Evolutionary conservation across 2,797 vertebrate species (phyloP), one percentile per base, ranked within the genome.

Genomic region (Sus cebifrons): DNA sequence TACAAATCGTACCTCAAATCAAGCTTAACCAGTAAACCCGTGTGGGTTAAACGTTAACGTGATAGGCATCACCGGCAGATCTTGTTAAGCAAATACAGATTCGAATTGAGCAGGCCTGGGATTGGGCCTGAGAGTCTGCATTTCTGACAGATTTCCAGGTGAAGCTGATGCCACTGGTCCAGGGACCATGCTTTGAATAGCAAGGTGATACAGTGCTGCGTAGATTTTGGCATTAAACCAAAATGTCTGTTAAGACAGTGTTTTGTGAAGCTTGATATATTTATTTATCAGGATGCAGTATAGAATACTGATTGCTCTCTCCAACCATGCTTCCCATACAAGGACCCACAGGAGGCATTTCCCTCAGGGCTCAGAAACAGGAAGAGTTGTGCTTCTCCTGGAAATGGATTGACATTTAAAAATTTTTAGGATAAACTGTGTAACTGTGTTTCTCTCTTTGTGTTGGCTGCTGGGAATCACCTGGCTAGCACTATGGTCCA

Each of bases 251-350:
- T 94, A 78, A 92, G 79, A 83, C 36, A 64, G 56, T 16, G 15
- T 95, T 93, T 56, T 81, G 8, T 92, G 75, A 83, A 78, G 64
- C 79, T 92, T 85, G 40, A 44, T 94, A 13, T 85, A 84, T 89
- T 93, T 96, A 75, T 95, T 95, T 89, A 60, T 92, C 84, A 85
- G 54, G 62, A 58, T 95, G 2, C 83, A 89, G 56, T 71, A 93
- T 74, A 95, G 60, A 96, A 81, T 84, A 91, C 13, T 91, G 32
- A 91, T 92, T 60, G 64, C 27, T 86, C 0, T 91, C n/a, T 86
- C 14, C 71, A 81, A 15, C 25, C 36, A 81, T 71, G 52, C 60
- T 91, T 89, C 94, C 44, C 27, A 89, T 95, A 44, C 93, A 79
- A 93, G 29, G 60, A 64, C 13, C 2, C 49, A 68, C 16, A 86